Evolutionary conservation across 2,113 vertebrate species (phyloP).

Genomic region (Irena cyanogastra): DNA sequence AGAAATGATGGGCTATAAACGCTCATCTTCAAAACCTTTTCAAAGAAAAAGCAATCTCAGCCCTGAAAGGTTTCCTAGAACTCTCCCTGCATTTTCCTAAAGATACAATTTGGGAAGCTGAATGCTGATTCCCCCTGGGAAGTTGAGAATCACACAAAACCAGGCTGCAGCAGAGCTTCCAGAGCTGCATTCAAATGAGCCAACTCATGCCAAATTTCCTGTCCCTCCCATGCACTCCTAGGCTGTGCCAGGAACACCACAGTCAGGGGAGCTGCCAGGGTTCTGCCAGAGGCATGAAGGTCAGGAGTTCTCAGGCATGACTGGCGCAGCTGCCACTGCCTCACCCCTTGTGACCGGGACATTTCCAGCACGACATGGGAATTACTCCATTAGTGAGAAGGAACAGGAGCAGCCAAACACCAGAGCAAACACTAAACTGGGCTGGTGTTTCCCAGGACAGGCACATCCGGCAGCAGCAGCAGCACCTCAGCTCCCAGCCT

Average conservation of each 20-base stretch:
- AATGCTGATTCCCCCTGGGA: not conserved
- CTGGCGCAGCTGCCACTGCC: not conserved
- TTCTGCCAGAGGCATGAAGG: not conserved
- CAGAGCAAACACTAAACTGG: not conserved
- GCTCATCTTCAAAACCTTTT: not conserved
- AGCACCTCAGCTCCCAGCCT: not conserved
- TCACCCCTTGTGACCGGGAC: fast-evolving
- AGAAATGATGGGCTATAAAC: not conserved
- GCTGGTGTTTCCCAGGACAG: not conserved
- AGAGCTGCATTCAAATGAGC: not conserved
- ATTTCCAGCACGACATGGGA: not conserved
- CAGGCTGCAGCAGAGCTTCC: not conserved
- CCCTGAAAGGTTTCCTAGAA: not conserved
- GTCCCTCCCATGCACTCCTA: not conserved
- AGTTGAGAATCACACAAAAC: not conserved
- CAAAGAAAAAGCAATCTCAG: not conserved
- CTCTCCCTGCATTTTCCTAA: not conserved
- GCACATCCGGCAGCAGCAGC: fast-evolving
- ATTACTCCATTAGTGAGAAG: not conserved
- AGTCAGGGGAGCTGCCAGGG: not conserved
- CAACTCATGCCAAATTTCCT: not conserved
- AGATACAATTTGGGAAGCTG: not conserved
- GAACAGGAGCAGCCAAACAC: not conserved
- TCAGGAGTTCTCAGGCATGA: not conserved
- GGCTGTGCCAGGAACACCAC: not conserved